phyloP scores from a whole-genome alignment of 2,113 vertebrate species.

The Embiotoca jacksoni region DNA sequence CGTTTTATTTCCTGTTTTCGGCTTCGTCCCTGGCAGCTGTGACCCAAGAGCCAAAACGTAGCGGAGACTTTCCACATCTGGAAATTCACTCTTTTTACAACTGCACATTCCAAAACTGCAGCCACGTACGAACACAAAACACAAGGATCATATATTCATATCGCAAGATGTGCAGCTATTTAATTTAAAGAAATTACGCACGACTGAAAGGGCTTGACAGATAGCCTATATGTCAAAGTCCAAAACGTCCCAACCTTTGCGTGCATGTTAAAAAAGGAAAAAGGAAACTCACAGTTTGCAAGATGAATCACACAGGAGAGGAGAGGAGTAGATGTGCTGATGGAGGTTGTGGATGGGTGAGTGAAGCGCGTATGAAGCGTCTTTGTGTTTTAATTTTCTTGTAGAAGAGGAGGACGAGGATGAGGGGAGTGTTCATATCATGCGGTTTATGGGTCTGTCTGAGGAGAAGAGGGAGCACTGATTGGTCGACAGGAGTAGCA shows the following conservation, averaged over 20 bases:
- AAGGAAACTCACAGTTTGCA: conserved; percentile 63
- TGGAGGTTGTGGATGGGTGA: conserved; percentile 54
- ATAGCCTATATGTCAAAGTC: background rate
- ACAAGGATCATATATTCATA: background rate
- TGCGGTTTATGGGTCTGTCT: background rate
- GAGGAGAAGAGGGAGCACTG: background rate
- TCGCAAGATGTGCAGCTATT: background rate
- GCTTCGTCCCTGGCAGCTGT: background rate
- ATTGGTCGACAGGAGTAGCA: conserved; percentile 43
- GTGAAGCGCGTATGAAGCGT: background rate
- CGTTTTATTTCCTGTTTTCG: background rate
- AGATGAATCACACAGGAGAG: conserved; percentile 42
- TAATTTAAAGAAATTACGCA: background rate
- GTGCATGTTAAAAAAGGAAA: background rate
- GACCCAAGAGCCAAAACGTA: conserved; percentile 11
- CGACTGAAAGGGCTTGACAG: background rate
- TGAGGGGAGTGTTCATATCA: conserved; percentile 16
- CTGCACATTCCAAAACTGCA: background rate
- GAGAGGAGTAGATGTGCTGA: conserved; percentile 13
- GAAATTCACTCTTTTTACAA: background rate
- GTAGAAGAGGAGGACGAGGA: conserved; percentile 3
- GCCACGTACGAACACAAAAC: background rate
- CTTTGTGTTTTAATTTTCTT: conserved; percentile 27
- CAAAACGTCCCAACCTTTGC: background rate
- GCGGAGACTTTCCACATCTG: conserved; percentile 46